These are phyloP conservation scores for Fabriciana adippe DNA, from an alignment of 2,888 invertebrate genomes.

Conservation along the genomic window DNA sequence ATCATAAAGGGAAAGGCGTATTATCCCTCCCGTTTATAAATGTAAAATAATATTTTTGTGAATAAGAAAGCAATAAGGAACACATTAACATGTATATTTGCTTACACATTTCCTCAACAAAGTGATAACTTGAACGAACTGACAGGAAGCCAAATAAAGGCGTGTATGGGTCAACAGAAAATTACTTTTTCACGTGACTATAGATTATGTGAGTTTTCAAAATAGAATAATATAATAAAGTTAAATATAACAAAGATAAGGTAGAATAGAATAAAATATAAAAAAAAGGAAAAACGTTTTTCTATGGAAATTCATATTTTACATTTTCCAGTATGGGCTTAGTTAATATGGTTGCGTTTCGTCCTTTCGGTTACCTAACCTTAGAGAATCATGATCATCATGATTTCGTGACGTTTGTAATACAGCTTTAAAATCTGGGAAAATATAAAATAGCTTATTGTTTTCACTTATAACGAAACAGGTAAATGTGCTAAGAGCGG, in stretches of 20 bases:
- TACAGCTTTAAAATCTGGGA: too few relatives aligned
- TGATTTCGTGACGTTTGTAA: too few relatives aligned
- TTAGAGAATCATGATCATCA: too few relatives aligned
- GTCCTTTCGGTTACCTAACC: too few relatives aligned
- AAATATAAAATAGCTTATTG: background rate
- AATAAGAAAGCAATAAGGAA: constrained; percentile 42
- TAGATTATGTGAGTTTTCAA: constrained; percentile 12
- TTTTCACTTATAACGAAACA: constrained; percentile 29
- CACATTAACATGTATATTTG: constrained; percentile 50
- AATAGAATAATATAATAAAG: constrained; percentile 3
- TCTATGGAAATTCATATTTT: too few relatives aligned
- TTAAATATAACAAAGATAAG: too few relatives aligned
- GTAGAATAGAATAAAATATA: too few relatives aligned
- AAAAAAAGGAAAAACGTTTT: too few relatives aligned
- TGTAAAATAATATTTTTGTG: constrained; percentile 21
- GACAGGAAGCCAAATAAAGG: constrained; percentile 68
- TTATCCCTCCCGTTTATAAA: constrained; percentile 15
- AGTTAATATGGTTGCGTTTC: too few relatives aligned
- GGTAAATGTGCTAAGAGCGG: constrained; percentile 39
- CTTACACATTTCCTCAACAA: constrained; percentile 60
- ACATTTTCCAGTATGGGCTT: too few relatives aligned
- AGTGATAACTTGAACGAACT: constrained; percentile 61
- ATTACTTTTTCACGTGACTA: constrained; percentile 58
- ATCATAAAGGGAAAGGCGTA: constrained; percentile 3
- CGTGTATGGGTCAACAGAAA: constrained; percentile 56